Percentiles rank a stretch among this genome's conserved stretches.
Conservation (phyloP, 2,888 invertebrate genomes). For the Synergus japonicus region DNA sequence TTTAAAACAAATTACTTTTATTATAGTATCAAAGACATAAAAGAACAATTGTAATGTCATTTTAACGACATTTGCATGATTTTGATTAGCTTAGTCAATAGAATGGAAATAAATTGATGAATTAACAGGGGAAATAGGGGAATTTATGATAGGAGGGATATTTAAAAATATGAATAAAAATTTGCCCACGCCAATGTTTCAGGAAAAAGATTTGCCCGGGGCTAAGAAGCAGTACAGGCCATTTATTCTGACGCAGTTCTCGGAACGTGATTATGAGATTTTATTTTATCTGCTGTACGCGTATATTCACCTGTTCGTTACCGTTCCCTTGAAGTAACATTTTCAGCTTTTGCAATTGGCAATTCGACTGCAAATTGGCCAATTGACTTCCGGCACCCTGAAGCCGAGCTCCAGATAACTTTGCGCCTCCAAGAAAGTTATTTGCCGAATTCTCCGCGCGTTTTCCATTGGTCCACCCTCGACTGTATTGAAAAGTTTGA, state of each 20-base stretch:
- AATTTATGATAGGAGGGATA: too few species aligned
- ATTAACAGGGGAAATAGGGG: background rate
- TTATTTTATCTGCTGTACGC: constrained; percentile 28
- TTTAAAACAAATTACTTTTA: too few species aligned
- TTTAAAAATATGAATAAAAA: background rate
- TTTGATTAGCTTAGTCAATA: background rate
- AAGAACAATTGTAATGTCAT: too few species aligned
- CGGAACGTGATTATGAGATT: constrained; percentile 36
- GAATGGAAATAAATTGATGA: background rate
- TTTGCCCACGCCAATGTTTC: constrained; percentile 28
- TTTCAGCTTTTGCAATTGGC: constrained; percentile 39
- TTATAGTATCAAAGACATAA: too few species aligned
- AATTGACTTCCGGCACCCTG: constrained; percentile 40
- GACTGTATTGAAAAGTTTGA: constrained; percentile 6
- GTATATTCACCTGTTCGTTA: constrained; percentile 41
- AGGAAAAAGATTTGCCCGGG: constrained; percentile 23
- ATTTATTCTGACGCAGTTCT: constrained; percentile 33
- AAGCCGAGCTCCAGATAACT: constrained; percentile 5
- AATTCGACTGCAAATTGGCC: constrained; percentile 35
- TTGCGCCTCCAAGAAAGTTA: constrained; percentile 5
- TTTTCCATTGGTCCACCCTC: constrained; percentile 31
- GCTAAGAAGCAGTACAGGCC: background rate
- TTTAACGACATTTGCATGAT: too few species aligned
- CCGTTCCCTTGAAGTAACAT: constrained; percentile 38
- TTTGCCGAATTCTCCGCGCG: constrained; percentile 12